phyloP scores from a whole-genome alignment of 2,888 invertebrate genomes.

The Hemistola chrysoprasaria region DNA sequence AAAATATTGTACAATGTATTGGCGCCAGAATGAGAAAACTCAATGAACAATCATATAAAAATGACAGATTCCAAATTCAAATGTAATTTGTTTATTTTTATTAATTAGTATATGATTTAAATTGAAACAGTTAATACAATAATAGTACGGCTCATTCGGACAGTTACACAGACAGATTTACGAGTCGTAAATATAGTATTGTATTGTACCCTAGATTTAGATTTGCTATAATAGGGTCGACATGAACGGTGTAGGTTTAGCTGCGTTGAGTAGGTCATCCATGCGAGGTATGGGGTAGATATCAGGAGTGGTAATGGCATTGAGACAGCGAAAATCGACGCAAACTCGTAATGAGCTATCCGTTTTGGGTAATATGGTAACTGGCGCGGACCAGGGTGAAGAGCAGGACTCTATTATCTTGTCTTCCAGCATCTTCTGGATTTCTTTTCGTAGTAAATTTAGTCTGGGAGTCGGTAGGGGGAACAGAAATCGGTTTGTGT shows the following conservation, averaged over 20 bases:
- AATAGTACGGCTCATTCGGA: too few species aligned
- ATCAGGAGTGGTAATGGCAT: conserved; percentile 31
- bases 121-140: too few species aligned
- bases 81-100: too few species aligned
- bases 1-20: too few species aligned
- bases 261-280: conserved; percentile 39
- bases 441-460: not conserved
- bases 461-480: conserved; percentile 6
- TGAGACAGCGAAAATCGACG: conserved; percentile 42
- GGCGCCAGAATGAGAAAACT: too few species aligned
- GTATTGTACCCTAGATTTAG: too few species aligned
- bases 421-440: conserved; percentile 1
- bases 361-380: conserved; percentile 46
- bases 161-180: too few species aligned
- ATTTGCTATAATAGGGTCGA: too few species aligned
- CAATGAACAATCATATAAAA: too few species aligned
- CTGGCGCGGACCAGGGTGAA: conserved; percentile 26
- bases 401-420: conserved; percentile 1
- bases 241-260: conserved; percentile 34
- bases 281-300: conserved; percentile 49
- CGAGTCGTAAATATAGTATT: too few species aligned
- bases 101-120: too few species aligned
- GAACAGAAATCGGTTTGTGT: not conserved
- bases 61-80: too few species aligned
- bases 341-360: conserved; percentile 40